These are phyloP conservation scores for Phenacoccus solenopsis DNA, from an alignment of 1,140 invertebrate genomes.

Conservation along the genomic window DNA sequence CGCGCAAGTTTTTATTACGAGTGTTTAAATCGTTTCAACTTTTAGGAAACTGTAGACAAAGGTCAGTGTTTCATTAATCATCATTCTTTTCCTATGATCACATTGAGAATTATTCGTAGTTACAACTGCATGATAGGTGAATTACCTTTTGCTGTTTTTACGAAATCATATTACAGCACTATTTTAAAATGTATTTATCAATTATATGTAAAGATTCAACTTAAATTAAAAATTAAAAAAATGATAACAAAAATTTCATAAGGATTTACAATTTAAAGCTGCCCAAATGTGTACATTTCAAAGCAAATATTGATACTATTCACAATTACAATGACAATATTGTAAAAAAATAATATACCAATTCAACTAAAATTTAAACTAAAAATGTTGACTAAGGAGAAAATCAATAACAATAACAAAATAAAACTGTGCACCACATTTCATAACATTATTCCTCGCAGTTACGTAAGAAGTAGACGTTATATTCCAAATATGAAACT, in stretches of 20 bases:
- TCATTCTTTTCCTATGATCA: no score
- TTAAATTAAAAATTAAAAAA: neutral
- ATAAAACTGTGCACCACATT: neutral
- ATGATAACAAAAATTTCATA: neutral
- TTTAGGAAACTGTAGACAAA: no score
- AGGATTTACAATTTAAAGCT: neutral
- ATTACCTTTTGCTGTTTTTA: no score
- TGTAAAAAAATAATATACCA: neutral
- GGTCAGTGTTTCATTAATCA: no score
- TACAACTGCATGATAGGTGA: no score
- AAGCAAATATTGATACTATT: neutral
- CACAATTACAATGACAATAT: neutral
- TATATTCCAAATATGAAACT: constrained; percentile 6
- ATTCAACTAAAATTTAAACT: neutral
- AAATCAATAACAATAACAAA: neutral
- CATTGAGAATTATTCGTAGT: no score
- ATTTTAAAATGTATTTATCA: neutral
- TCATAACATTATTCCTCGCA: neutral
- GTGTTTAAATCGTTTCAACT: no score
- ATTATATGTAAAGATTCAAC: neutral
- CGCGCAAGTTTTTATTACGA: no score
- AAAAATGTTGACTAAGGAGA: neutral
- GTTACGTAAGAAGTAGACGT: neutral
- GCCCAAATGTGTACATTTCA: neutral
- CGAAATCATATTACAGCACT: no score